Conservation (phyloP, 2,797 vertebrate genomes). For the Centroberyx gerrardi region DNA sequence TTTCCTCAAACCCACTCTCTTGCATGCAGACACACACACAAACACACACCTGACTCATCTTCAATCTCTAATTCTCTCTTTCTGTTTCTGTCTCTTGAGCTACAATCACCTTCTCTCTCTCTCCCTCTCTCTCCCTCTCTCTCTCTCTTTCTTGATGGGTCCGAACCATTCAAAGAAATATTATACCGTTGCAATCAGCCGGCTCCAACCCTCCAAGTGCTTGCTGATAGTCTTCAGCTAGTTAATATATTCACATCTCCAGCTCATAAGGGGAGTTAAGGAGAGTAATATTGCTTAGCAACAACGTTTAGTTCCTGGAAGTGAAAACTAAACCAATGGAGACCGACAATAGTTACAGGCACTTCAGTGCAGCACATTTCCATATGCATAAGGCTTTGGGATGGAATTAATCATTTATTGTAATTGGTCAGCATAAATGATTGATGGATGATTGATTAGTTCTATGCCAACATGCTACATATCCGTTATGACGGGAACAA, state of each 20-base stretch:
- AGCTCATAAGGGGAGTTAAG: neutral
- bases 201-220: too few relatives aligned
- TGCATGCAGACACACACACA: slow-evolving; percentile 19
- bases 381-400: neutral
- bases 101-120: neutral
- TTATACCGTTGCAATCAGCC: neutral
- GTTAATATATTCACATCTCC: too few relatives aligned
- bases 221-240: too few relatives aligned
- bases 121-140: neutral
- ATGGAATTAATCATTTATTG: neutral
- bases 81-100: neutral
- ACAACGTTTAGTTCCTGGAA: neutral
- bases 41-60: neutral
- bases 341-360: neutral
- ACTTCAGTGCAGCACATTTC: neutral
- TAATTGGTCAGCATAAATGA: too few relatives aligned
- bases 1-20: slow-evolving; percentile 29
- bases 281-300: neutral
- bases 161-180: neutral
- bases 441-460: neutral
- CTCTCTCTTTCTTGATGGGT: neutral
- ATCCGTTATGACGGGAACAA: too few relatives aligned
- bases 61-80: neutral
- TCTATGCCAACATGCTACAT: neutral
- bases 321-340: neutral